Evolutionary conservation across 23 tunicate genomes (phyloP).

Genomic region (Halocynthia aurantium): DNA sequence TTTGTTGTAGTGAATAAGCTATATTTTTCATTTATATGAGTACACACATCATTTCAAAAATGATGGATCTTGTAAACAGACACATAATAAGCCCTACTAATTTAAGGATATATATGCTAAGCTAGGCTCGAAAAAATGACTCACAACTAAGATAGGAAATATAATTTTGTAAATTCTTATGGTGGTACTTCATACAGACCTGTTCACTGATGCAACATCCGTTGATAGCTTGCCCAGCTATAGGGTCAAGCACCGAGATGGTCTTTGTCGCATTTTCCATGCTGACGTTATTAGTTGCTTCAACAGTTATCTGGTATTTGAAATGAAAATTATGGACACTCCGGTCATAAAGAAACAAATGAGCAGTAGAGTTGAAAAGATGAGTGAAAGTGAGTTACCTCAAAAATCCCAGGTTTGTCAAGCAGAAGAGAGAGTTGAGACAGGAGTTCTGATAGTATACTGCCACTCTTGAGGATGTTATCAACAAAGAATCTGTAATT

Average conservation of each 20-base stretch:
- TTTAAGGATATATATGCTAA: too few species aligned
- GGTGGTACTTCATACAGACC: slow-evolving; percentile 1
- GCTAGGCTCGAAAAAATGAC: too few species aligned
- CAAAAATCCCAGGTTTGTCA: slow-evolving; percentile 18
- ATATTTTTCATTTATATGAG: too few species aligned
- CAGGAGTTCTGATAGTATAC: not conserved
- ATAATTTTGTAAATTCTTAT: too few species aligned
- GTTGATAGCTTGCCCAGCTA: slow-evolving; percentile 27
- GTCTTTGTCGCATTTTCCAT: slow-evolving; percentile 12
- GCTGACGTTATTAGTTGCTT: slow-evolving; percentile 40
- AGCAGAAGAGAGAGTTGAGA: not conserved
- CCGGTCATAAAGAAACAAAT: not conserved
- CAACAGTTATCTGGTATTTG: slow-evolving; percentile 9
- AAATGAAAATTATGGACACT: not conserved
- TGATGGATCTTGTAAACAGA: too few species aligned
- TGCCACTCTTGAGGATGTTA: not conserved
- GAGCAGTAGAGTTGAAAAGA: not conserved
- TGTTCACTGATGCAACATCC: slow-evolving; percentile 20
- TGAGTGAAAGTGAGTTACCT: slow-evolving; percentile 18
- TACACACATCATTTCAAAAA: too few species aligned
- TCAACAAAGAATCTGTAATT: slow-evolving; percentile 18
- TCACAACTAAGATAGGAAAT: too few species aligned
- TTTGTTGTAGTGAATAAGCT: too few species aligned
- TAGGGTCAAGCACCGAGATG: slow-evolving; percentile 30
- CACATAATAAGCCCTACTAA: too few species aligned